phyloP scores from a whole-genome alignment of 2,797 vertebrate species.

The Enteromius mattozi region DNA sequence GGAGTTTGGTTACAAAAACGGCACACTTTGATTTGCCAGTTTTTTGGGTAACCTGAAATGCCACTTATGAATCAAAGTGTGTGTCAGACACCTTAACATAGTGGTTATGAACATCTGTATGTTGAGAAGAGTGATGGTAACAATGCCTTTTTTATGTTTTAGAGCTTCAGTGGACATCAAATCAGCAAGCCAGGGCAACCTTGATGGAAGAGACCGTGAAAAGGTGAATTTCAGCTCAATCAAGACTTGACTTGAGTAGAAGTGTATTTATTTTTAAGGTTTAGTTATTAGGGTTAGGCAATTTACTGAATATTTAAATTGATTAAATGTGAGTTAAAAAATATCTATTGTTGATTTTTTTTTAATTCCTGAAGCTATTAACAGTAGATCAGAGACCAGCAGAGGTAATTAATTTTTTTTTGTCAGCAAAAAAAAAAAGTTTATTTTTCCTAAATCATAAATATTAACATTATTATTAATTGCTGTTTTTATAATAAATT shows the following conservation, averaged over 20 bases:
- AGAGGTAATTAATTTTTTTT: conserved; percentile 71
- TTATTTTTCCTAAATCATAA: neutral
- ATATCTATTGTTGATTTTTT: neutral
- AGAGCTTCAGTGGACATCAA: conserved; percentile 77
- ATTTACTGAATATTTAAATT: neutral
- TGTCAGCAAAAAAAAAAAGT: neutral
- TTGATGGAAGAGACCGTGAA: conserved; percentile 79
- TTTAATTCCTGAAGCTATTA: conserved; percentile 51
- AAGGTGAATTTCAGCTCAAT: conserved; percentile 71
- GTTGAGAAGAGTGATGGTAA: neutral
- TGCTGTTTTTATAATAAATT: neutral
- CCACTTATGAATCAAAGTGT: neutral
- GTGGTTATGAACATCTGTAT: neutral
- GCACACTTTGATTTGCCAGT: neutral
- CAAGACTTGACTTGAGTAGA: neutral
- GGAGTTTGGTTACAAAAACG: conserved; percentile 19
- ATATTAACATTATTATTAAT: neutral
- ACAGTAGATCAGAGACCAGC: conserved; percentile 67
- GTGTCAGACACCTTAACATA: neutral
- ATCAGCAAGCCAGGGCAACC: conserved; percentile 81
- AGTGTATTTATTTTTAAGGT: neutral
- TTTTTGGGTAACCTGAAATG: conserved; percentile 13
- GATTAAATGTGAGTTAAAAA: neutral
- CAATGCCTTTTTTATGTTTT: conserved; percentile 48
- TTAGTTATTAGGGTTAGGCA: neutral